Base-by-base conservation (phyloP, 2,113 vertebrate genomes). In the Cinclus mexicanus region DNA sequence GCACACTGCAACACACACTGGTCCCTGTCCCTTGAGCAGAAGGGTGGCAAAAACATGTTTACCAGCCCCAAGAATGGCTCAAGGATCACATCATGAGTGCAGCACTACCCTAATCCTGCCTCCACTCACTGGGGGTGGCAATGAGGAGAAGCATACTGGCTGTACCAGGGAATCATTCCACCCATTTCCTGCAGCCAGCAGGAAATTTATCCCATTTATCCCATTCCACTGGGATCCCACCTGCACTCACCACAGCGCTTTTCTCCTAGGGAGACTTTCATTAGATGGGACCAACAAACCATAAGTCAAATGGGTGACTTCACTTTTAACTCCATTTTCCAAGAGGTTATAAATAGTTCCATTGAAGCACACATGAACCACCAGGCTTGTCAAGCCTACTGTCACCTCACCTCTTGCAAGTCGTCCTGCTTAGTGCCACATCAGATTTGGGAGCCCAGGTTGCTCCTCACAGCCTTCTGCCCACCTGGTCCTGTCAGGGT, bases 311-410 rank as follows among this genome's bases (percentile, higher is more conserved):
- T 3, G 47, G 55, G 39, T 74, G 85, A 90, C 59, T 94, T 88
- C 74, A 61, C 67, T 90, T 93, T 37, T 56, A 95, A 90, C 88
- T 80, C 28, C 47, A 35, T 80, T 91, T 96, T 77, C 70, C 55
- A 35, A 26, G 65, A 71, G 37, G 53, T 65, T 79, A 69, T 65
- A 82, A 95, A 82, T 31, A 76, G 83, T 37, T 87, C 31, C 70
- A 89, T 53, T 57, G 85, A 57, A 52, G 28, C 1, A 3, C 92
- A 56, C 21, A 15, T 0, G 1, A 87, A 89, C 20, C 3, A 6
- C 52, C 35, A 84, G 90, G 74, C 68, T 60, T 20, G 1, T 33
- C 64, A 31, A 67, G 22, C 55, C 60, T 56, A 39, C 26, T 26
- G 35, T 33, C 69, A 35, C 14, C 2, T 75, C 52, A 10, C 25